Evolutionary conservation across 1,140 invertebrate species (phyloP), one percentile per base, ranked within the genome.

Genomic region (Acromyrmex echinatior): DNA sequence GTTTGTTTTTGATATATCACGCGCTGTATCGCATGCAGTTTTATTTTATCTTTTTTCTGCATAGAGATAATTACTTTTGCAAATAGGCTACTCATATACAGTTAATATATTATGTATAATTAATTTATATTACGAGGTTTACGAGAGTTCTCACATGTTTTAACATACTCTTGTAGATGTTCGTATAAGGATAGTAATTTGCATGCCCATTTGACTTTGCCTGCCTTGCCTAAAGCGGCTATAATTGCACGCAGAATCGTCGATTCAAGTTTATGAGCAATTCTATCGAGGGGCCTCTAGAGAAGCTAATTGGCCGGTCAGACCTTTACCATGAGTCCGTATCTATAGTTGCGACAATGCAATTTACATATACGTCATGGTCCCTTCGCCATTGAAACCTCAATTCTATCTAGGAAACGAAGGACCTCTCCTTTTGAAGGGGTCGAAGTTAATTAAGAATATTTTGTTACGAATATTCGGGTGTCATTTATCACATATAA

Each of bases 291-390:
- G 81, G 87, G 49, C 76, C 87, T 84, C 45, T 92, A 88, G 77
- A 91, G 86, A 92, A 81, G 86, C 85, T 92, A 92, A 92, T 92
- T 92, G 91, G 89, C 89, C 89, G 88, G 86, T 88, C 88, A 90
- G 89, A 88, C 86, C 91, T 92, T 92, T 78, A 56, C 10, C n/a
- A 68, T 18, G 53, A 56, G 70, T 77, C 39, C 77, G 25, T 79
- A 79, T 79, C 39, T 76, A 49, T 74, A 71, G 82, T 79, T 82
- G 88, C 86, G 73, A 90, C 90, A 91, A 91, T 91, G 81, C 87
- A 86, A 91, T 92, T 92, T 92, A 89, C 89, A 81, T 92, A 86
- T 86, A 91, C 74, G 79, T 79, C 12, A 80, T 45, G 74, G 66
- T 86, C 81, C 79, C 87, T 92, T 91, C 90, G 86, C 49, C n/a